phyloP scores from a whole-genome alignment of 30 jellyfish, hydroid and myxozoan genomes.

The Cassiopea xamachana region DNA sequence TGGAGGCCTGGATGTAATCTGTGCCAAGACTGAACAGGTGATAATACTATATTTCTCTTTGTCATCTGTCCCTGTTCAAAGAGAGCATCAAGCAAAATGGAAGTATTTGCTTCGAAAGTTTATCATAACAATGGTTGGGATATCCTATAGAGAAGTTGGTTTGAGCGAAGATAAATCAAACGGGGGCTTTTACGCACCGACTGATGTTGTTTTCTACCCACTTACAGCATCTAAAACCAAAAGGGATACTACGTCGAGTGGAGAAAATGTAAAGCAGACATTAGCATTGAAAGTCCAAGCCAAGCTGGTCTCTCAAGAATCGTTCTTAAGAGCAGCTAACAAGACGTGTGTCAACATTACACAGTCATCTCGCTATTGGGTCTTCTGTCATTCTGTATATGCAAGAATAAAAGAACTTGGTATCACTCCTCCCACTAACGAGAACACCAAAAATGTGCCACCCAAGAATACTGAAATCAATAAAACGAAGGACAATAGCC shows the following conservation, averaged over 20 bases:
- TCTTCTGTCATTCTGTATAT: constrained; percentile 8
- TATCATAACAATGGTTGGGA: constrained; percentile 24
- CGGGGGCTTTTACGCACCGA: constrained; percentile 60
- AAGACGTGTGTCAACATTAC: constrained; percentile 28
- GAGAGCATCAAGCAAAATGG: constrained; percentile 20
- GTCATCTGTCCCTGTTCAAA: constrained; percentile 29
- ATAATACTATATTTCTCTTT: constrained; percentile 5
- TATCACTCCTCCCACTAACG: constrained; percentile 1
- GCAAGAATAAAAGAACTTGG: constrained; percentile 42
- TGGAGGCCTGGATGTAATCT: constrained; percentile 30
- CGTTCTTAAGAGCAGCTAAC: constrained; percentile 43
- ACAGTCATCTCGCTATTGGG: constrained; percentile 21
- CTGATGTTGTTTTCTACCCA: constrained; percentile 69
- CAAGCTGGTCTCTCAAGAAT: constrained; percentile 35
- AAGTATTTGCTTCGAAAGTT: constrained; percentile 21
- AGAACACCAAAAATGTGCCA: constrained; percentile 4
- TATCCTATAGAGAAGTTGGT: constrained; percentile 47
- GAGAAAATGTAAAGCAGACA: not conserved
- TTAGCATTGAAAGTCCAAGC: constrained; percentile 29
- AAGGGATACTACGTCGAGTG: not conserved
- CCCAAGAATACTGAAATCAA: constrained; percentile 24
- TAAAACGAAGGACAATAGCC: constrained; percentile 15
- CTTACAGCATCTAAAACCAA: constrained; percentile 6
- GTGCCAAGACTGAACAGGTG: constrained; percentile 23
- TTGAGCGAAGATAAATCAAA: constrained; percentile 54